Conservation (phyloP, 35 echinoderm and acorn worm genomes). For the Apostichopus californicus region DNA sequence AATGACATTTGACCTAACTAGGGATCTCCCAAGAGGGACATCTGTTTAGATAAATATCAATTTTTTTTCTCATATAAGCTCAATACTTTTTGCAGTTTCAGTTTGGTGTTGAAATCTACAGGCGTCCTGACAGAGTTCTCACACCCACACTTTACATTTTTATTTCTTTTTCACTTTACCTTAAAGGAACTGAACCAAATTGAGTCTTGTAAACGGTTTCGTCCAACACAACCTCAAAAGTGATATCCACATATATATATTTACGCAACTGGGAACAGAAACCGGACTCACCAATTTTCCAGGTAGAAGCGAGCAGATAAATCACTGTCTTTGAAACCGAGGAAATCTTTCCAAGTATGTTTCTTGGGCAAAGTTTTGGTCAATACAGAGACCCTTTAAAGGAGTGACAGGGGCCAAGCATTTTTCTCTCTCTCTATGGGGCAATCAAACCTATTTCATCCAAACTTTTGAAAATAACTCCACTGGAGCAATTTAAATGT, state of each 20-base stretch:
- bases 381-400: too few species aligned
- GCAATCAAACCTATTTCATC: background rate
- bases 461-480: background rate
- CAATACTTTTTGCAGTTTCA: background rate
- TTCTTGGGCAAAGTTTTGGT: too few species aligned
- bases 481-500: constrained; percentile 32
- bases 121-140: constrained; percentile 1
- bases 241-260: too few species aligned
- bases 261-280: too few species aligned
- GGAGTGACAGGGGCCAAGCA: background rate
- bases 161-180: background rate
- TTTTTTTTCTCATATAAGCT: background rate
- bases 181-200: too few species aligned
- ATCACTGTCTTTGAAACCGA: too few species aligned
- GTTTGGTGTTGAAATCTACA: constrained; percentile 13
- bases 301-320: too few species aligned
- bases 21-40: constrained; percentile 11
- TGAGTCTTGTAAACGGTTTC: too few species aligned
- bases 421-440: background rate
- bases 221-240: too few species aligned
- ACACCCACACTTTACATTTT: constrained; percentile 5
- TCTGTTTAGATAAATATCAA: constrained; percentile 47
- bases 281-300: too few species aligned
- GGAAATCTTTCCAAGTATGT: too few species aligned
- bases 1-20: constrained; percentile 15